Evolutionary conservation across 2,888 invertebrate species (phyloP), one percentile per base, ranked within the genome.

Genomic region (Volucella inflata): DNA sequence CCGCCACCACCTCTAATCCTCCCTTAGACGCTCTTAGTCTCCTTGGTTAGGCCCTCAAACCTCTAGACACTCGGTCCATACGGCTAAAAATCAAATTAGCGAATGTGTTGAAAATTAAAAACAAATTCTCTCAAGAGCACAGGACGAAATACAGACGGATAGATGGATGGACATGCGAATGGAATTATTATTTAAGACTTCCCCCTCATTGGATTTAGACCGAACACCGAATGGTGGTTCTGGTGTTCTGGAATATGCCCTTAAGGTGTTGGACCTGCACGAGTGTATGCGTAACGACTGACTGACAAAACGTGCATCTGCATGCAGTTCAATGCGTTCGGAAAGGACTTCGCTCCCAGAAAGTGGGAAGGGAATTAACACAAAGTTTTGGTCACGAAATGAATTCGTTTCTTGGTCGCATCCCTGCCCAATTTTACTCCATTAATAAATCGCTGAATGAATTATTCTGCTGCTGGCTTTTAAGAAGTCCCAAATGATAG

Each of bases 51-150:
- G 30, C 30, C 30, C 30, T 6, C 30, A 30, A 30, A 30, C 30
- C 30, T 30, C 30, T 30, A 36, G 16, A 51, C 48, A 48, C 55
- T 42, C 36, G 50, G 36, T n/a, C 50, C 76, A 46, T 65, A 50
- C 65, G 90, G 90, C 90, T 91, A 91, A 91, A 91, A 91, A 91
- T 91, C 91, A 91, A 91, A 92, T 92, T 91, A 91, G 92, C 89
- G 91, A 92, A 92, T 92, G 91, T 91, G 91, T 91, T 91, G 91
- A 91, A 91, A 91, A 91, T 91, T 91, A 91, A 91, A 91, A 91
- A 91, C 91, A 91, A 91, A 91, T 92, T 91, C 91, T 90, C 90
- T 44, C 62, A 53, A 80, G 84, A 65, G 87, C 83, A 80, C 78
- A 64, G 46, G 72, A 81, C 81, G 83, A 70, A 74, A 67, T 70